Evolutionary conservation across 2,113 vertebrate species (phyloP).

Genomic region (Misgurnus anguillicaudatus): DNA sequence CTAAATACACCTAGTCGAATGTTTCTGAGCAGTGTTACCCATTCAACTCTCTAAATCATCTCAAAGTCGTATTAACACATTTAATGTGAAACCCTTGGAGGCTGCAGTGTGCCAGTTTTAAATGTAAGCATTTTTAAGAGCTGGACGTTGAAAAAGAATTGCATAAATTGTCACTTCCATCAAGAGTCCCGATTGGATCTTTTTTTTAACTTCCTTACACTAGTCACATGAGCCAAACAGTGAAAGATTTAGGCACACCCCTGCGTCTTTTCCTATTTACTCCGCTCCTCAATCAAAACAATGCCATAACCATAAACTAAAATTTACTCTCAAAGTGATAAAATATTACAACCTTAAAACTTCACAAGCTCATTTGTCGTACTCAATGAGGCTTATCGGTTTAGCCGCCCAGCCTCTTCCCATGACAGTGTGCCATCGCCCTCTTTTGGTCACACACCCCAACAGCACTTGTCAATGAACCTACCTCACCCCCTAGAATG

Average conservation of each 20-base stretch:
- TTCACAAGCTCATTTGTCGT: conserved; percentile 39
- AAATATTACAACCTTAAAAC: conserved; percentile 38
- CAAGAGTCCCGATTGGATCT: background rate
- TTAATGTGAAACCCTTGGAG: conserved; percentile 27
- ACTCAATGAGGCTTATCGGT: conserved; percentile 16
- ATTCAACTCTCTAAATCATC: conserved; percentile 28
- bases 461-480: conserved; percentile 44
- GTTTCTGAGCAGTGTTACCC: background rate
- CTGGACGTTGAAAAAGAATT: conserved; percentile 11
- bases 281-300: conserved; percentile 8
- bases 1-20: conserved; percentile 5
- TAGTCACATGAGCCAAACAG: background rate
- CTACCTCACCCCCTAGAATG: conserved; percentile 57
- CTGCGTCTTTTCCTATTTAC: background rate
- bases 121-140: conserved; percentile 12
- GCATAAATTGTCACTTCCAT: conserved; percentile 37
- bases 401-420: background rate
- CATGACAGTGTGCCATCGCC: conserved; percentile 63
- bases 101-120: background rate
- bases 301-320: conserved; percentile 4
- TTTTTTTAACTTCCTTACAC: background rate
- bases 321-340: conserved; percentile 9
- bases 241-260: background rate
- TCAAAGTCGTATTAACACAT: conserved; percentile 35
- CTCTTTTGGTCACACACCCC: conserved; percentile 58